Percentiles rank a stretch among this genome's conserved stretches.
Evolutionary conservation across 2,797 vertebrate genomes (phyloP).

Genomic region (Sphaeramia orbicularis): DNA sequence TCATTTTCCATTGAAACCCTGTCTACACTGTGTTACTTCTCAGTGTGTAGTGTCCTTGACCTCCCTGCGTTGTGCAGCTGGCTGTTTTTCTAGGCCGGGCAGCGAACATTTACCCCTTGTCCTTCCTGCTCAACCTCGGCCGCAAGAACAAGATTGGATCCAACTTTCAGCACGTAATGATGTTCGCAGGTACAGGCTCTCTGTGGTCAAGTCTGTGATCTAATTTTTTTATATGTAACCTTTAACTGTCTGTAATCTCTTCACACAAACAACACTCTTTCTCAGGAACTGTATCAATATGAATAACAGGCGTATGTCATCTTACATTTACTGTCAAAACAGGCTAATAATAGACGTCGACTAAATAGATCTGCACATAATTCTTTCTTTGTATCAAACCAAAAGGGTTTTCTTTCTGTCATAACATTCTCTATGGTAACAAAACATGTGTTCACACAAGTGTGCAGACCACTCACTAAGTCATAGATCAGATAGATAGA

Average conservation of each 20-base stretch:
- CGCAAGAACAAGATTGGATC: slow-evolving; percentile 94
- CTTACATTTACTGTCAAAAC: slow-evolving; percentile 16
- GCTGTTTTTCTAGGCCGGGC: slow-evolving; percentile 97
- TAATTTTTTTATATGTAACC: not conserved
- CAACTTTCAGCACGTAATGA: slow-evolving; percentile 98
- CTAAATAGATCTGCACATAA: not conserved
- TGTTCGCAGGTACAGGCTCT: slow-evolving; percentile 92
- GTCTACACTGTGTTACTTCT: not conserved
- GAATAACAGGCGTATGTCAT: not conserved
- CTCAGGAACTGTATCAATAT: slow-evolving; percentile 1
- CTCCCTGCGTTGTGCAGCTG: slow-evolving; percentile 78
- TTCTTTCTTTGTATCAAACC: not conserved
- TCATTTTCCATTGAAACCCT: slow-evolving; percentile 14
- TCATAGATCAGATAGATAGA: no score
- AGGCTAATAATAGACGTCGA: slow-evolving; percentile 1
- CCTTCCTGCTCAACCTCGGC: slow-evolving; percentile 95
- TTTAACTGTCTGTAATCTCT: not conserved
- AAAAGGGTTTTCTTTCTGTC: not conserved
- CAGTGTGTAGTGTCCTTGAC: slow-evolving; percentile 72
- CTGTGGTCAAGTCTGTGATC: not conserved
- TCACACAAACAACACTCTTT: slow-evolving; percentile 2
- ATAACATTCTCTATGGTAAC: not conserved
- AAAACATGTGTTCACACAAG: no score
- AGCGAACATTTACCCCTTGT: slow-evolving; percentile 97
- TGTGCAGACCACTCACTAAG: not conserved